Evolutionary conservation across 2,888 invertebrate species (phyloP).

Genomic region (Epicampocera succincta): DNA sequence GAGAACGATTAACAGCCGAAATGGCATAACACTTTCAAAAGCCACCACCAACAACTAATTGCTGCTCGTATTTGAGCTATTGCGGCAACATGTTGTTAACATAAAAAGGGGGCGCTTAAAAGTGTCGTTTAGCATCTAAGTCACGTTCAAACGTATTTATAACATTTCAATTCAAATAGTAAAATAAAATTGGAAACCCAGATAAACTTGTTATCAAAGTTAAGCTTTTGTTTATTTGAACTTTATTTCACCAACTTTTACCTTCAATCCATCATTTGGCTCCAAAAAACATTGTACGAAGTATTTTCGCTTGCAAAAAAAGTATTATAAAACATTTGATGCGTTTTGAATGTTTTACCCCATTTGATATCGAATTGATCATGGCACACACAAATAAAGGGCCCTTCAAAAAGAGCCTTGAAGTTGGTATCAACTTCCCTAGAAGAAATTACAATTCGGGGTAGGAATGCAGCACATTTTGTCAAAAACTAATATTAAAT

Average conservation of each 20-base stretch:
- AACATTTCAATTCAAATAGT: conserved; percentile 13
- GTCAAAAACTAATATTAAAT: too few species aligned
- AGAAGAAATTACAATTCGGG: too few species aligned
- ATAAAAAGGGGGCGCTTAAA: conserved; percentile 44
- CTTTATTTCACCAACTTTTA: background rate
- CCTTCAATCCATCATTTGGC: background rate
- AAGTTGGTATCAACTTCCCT: too few species aligned
- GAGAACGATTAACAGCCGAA: conserved; percentile 14
- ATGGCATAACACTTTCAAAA: conserved; percentile 23
- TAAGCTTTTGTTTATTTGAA: too few species aligned
- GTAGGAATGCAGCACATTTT: too few species aligned
- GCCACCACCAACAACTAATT: background rate
- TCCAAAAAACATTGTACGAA: background rate
- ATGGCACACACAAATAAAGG: too few species aligned
- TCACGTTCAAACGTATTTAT: conserved; percentile 37
- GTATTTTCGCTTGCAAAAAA: too few species aligned
- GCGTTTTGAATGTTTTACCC: too few species aligned
- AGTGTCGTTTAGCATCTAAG: conserved; percentile 39
- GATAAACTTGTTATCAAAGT: conserved; percentile 1
- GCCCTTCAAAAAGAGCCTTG: too few species aligned
- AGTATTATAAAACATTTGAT: too few species aligned
- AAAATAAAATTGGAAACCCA: background rate
- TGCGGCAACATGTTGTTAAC: conserved; percentile 20
- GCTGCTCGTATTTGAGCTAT: background rate
- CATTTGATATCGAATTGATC: too few species aligned